Evolutionary conservation across 2,113 vertebrate species (phyloP).

Genomic region (Heterocephalus glaber): DNA sequence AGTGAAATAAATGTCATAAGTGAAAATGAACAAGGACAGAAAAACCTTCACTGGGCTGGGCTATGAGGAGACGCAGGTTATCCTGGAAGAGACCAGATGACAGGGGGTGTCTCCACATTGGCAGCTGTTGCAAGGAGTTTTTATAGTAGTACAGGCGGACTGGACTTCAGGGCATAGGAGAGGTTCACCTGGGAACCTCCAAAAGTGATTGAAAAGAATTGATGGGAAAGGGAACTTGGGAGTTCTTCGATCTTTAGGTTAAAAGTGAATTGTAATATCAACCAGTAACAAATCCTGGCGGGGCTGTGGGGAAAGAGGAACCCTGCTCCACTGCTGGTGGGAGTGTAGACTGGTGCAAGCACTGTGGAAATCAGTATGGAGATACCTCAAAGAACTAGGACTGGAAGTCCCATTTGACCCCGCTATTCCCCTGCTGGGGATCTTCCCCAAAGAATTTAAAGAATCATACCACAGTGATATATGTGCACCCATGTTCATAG

Average conservation of each 20-base stretch:
- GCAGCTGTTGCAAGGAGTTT: background rate
- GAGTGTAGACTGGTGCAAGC: too few species aligned
- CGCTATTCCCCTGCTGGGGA: too few species aligned
- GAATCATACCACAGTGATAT: too few species aligned
- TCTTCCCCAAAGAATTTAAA: too few species aligned
- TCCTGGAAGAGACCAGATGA: background rate
- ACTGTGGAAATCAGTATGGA: too few species aligned
- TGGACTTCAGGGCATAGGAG: background rate
- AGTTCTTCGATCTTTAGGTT: background rate
- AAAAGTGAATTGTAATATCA: background rate
- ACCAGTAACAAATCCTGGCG: too few species aligned
- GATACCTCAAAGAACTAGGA: too few species aligned
- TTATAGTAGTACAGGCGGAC: background rate
- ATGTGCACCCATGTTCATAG: too few species aligned
- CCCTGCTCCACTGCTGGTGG: too few species aligned
- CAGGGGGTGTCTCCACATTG: background rate
- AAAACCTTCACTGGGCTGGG: background rate
- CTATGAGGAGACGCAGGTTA: background rate
- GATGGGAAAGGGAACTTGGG: background rate
- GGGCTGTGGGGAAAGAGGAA: too few species aligned
- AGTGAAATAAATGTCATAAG: background rate
- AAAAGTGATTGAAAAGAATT: background rate
- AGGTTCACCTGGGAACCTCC: rapidly evolving
- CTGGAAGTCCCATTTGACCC: too few species aligned
- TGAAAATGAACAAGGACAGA: background rate